Base-by-base conservation (phyloP, 2,888 invertebrate species). In the Serrognathus titanus region DNA sequence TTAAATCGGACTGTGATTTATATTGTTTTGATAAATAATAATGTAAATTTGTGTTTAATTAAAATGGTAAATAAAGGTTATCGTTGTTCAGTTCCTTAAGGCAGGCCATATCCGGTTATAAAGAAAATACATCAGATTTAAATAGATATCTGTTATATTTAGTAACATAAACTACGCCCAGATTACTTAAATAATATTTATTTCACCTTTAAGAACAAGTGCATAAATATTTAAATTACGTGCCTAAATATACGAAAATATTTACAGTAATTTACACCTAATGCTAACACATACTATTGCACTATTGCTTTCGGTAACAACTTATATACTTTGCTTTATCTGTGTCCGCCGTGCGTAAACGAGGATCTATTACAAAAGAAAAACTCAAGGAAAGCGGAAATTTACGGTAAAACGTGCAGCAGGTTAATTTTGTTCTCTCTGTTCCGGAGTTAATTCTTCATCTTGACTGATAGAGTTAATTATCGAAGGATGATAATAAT, bases 401-500 rank as follows among this genome's bases (percentile, higher is more conserved):
- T 40, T 50, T 16, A 20, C 13, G 39, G 24, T 16, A 40, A 48
- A 56, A 56, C 16, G 11, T 31, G 24, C 24, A 6, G 24, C 24
- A 31, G 24, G 24, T 50, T 50, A 58, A 50, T 58, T 53, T n/a
- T 58, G 58, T 40, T 58, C 58, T 38, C 58, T 50, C 24, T 58
- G 53, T 11, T 57, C 51, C 8, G 40, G 31, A 50, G 46, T 58
- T 36, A 53, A 31, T 39, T 58, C 58, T 12, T 58, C 58, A 6
- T 53, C 53, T 9, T 58, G 58, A 10, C 45, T 20, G 40, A 58
- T 46, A 39, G 48, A 12, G 35, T 36, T 53, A 6, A 51, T 49
- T 10, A 58, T 36, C 20, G 50, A 51, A 5, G 77, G 77, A 69
- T 77, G 77, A 50, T 77, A 78, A 62, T 77, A 78, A 66, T 75